Evolutionary conservation across 2,113 vertebrate species (phyloP), one percentile per base, ranked within the genome.

Genomic region (Gracilinanus agilis): DNA sequence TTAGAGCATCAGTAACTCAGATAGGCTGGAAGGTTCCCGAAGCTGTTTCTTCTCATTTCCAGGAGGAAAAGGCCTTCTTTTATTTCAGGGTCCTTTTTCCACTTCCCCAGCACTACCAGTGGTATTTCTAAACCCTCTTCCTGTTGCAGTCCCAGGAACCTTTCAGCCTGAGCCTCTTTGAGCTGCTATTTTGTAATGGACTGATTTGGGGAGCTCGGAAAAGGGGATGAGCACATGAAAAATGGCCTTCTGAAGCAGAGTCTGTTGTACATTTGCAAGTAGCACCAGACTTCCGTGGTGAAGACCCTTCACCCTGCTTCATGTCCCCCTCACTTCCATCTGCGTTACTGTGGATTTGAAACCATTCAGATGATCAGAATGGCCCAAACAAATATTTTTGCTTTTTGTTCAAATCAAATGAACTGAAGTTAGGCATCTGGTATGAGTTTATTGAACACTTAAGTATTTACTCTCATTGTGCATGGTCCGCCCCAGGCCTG

Each of bases 231-330:
- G 9, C 29, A 54, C 90, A 29, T 93, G 54, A 16, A 91, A 92
- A 93, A 94, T 19, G 90, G 49, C 16, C 55, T 94, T 94, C 56
- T 61, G 40, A 23, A 10, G 90, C 55, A 95, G 90, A 83, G 49
- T 55, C 0, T 54, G 56, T 89, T n/a, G 24, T 75, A 58, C 11
- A 61, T 3, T 49, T 92, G 91, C 55, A 94, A 61, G 54, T 90
- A 58, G 56, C 91, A 89, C 13, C 93, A 55, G 95, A 94, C 91
- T 58, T 24, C 88, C 91, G 24, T n/a, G 55, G 13, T 92, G 54
- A 92, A 89, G 90, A 91, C 56, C 93, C 44, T 90, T 93, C 83
- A 58, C 90, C 92, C 54, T 54, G 94, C n/a, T 56, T 95, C 89
- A 90, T 61, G 27, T 89, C 53, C 44, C 34, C 94, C 54, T 61